These are phyloP conservation scores for Tympanuchus pallidicinctus DNA, from an alignment of 2,113 vertebrate species.

Conservation along the genomic window DNA sequence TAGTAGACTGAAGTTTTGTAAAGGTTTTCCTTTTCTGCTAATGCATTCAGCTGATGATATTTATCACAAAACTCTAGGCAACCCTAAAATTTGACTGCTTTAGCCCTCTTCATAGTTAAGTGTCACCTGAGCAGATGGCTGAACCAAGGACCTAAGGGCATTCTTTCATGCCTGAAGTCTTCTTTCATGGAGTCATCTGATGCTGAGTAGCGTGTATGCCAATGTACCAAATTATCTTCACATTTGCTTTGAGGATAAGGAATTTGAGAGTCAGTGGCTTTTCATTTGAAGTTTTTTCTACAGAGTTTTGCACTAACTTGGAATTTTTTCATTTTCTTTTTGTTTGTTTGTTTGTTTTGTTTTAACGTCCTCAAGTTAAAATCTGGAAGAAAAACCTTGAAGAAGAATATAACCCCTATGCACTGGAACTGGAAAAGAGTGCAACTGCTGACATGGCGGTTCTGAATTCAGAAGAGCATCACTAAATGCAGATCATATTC, in stretches of 20 bases:
- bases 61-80: background rate
- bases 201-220: rapidly evolving
- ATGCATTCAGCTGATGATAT: background rate
- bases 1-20: background rate
- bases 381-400: constrained; percentile 82
- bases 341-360: background rate
- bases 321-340: background rate
- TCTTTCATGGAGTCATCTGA: background rate
- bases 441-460: constrained; percentile 63
- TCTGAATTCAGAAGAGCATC: constrained; percentile 65
- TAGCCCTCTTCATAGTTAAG: background rate
- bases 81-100: background rate
- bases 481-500: constrained; percentile 36
- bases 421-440: constrained; percentile 74
- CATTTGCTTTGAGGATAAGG: background rate
- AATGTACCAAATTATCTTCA: background rate
- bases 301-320: background rate
- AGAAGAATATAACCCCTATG: constrained; percentile 72
- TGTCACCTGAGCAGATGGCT: background rate
- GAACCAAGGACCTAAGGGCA: background rate
- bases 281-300: background rate
- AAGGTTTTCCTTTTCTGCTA: background rate
- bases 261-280: background rate
- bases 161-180: background rate
- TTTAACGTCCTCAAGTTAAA: constrained; percentile 71